phyloP scores from a whole-genome alignment of 1,140 invertebrate genomes.

The Anagrus nilaparvatae region DNA sequence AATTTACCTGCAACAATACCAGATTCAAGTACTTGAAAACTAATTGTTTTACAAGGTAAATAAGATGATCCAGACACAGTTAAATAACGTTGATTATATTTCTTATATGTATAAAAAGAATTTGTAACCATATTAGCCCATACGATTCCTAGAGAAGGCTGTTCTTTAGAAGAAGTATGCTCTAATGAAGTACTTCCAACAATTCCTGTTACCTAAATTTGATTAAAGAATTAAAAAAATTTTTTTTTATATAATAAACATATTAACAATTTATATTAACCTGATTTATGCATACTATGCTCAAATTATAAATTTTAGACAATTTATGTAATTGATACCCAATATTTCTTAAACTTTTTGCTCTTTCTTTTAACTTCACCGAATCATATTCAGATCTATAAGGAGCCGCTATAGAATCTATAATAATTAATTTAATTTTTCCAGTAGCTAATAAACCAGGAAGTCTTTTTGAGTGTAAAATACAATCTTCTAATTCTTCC shows the following conservation, averaged over 20 bases:
- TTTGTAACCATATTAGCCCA: constrained; percentile 62
- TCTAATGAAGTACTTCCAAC: constrained; percentile 22
- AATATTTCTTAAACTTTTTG: constrained; percentile 49
- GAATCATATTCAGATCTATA: constrained; percentile 54
- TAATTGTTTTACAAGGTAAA: constrained; percentile 25
- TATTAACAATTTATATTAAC: constrained; percentile 34
- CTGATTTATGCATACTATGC: constrained; percentile 64
- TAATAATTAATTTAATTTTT: constrained; percentile 54
- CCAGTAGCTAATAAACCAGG: constrained; percentile 37
- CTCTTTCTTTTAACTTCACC: constrained; percentile 36
- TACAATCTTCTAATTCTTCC: constrained; percentile 48
- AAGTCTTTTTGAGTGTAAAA: constrained; percentile 40
- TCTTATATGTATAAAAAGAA: constrained; percentile 46
- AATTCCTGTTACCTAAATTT: constrained; percentile 34
- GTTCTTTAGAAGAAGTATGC: constrained; percentile 17
- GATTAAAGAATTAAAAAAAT: neutral
- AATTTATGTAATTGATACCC: constrained; percentile 48
- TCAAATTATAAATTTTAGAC: constrained; percentile 43
- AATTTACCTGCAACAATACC: constrained; percentile 24
- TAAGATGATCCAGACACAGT: constrained; percentile 27
- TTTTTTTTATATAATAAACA: constrained; percentile 2
- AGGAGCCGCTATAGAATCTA: constrained; percentile 67
- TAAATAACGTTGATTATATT: constrained; percentile 25
- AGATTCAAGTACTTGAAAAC: constrained; percentile 26
- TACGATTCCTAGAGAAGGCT: constrained; percentile 52